These are phyloP conservation scores for Burhinus oedicnemus DNA, from an alignment of 2,113 vertebrate species.

Conservation along the genomic window DNA sequence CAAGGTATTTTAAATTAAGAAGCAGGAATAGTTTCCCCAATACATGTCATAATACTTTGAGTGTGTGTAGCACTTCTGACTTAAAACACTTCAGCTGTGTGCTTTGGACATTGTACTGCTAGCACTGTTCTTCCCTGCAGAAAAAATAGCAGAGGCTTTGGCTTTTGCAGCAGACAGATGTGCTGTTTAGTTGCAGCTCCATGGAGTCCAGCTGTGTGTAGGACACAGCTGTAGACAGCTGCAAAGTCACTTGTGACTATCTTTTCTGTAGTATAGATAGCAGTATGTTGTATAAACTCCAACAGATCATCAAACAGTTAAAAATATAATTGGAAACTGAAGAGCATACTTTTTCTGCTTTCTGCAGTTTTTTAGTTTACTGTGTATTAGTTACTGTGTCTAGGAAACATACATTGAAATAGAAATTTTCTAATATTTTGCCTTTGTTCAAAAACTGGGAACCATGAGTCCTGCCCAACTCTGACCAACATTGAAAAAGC, in stretches of 20 bases:
- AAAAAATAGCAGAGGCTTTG: not conserved
- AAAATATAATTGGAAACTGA: not conserved
- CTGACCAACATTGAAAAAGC: not conserved
- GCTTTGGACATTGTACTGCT: not conserved
- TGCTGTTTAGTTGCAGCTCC: not conserved
- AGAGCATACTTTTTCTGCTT: not conserved
- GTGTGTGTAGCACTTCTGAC: not conserved
- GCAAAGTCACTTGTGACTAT: not conserved
- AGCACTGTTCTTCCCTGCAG: not conserved
- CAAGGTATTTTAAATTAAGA: not conserved
- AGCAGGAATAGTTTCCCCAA: not conserved
- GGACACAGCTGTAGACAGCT: constrained; percentile 8
- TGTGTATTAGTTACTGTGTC: not conserved
- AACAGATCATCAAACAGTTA: not conserved
- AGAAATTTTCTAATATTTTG: not conserved
- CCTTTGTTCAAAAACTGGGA: not conserved
- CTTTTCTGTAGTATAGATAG: not conserved
- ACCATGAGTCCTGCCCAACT: not conserved
- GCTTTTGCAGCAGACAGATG: not conserved
- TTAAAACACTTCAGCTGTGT: not conserved
- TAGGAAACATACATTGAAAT: not conserved
- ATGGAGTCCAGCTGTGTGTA: not conserved
- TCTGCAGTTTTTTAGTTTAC: not conserved
- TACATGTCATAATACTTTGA: not conserved
- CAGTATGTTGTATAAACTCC: not conserved